These are phyloP conservation scores for Condylura cristata DNA, from an alignment of 2,113 vertebrate species.

Conservation along the genomic window DNA sequence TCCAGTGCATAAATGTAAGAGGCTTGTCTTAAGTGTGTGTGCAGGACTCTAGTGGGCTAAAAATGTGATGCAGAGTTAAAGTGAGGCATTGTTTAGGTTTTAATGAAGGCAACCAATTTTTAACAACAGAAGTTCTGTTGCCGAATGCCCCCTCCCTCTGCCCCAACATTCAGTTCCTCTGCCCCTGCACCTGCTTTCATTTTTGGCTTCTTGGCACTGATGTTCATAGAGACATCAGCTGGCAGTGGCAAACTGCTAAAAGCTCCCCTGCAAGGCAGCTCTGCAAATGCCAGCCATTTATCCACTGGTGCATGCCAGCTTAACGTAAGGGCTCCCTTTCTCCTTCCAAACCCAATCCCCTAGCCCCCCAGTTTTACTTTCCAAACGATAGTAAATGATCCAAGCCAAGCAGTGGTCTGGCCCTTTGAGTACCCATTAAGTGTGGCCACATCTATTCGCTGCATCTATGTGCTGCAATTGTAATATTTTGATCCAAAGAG, in stretches of 20 bases:
- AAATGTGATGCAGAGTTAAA: constrained; percentile 84
- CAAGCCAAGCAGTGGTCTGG: constrained; percentile 63
- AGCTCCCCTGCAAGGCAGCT: constrained; percentile 87
- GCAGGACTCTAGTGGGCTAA: constrained; percentile 76
- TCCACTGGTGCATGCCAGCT: constrained; percentile 85
- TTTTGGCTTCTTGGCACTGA: constrained; percentile 88
- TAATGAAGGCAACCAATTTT: constrained; percentile 84
- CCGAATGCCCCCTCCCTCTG: constrained; percentile 38
- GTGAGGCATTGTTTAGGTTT: constrained; percentile 85
- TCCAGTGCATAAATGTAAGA: constrained; percentile 78
- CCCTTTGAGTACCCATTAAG: constrained; percentile 73
- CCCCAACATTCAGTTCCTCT: constrained; percentile 82
- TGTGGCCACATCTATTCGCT: constrained; percentile 65
- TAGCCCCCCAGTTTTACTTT: constrained; percentile 75
- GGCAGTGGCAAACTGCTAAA: constrained; percentile 87
- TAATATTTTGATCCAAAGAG: constrained; percentile 83
- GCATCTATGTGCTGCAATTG: constrained; percentile 67
- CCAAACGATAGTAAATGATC: constrained; percentile 75
- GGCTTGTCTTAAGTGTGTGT: constrained; percentile 82
- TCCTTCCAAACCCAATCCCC: constrained; percentile 51
- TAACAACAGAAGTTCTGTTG: constrained; percentile 88
- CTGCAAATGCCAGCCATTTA: constrained; percentile 87
- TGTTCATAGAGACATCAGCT: constrained; percentile 88
- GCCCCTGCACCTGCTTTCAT: constrained; percentile 88
- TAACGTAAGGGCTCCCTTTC: constrained; percentile 74